These are phyloP conservation scores for Silurus lanzhouensis DNA, from an alignment of 2,797 vertebrate genomes.

Conservation along the genomic window DNA sequence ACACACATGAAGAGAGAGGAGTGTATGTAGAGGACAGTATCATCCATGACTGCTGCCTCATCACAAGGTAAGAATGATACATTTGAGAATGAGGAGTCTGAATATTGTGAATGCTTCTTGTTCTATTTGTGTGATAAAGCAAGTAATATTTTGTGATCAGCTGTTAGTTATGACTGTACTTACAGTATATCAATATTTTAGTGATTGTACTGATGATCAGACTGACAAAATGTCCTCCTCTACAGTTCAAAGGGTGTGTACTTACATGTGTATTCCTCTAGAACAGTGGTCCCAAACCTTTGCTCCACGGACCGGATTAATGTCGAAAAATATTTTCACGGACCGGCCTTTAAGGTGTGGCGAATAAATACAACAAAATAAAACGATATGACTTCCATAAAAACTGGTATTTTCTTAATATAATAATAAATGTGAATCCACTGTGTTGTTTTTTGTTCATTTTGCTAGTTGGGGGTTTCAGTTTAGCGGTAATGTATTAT, in stretches of 20 bases:
- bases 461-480: too few species aligned
- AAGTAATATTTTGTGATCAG: background rate
- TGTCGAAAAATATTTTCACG: too few species aligned
- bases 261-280: background rate
- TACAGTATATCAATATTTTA: background rate
- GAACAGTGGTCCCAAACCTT: background rate
- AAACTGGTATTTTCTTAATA: too few species aligned
- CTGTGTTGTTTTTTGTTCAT: too few species aligned
- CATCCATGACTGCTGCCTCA: constrained; percentile 88
- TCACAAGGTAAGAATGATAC: constrained; percentile 78
- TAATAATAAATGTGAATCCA: too few species aligned
- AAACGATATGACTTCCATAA: too few species aligned
- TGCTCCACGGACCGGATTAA: too few species aligned
- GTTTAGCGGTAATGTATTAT: too few species aligned
- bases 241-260: background rate
- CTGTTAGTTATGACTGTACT: background rate
- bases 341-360: too few species aligned
- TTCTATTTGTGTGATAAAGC: background rate
- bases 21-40: constrained; percentile 86
- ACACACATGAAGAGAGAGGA: constrained; percentile 79
- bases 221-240: background rate
- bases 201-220: background rate
- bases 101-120: background rate
- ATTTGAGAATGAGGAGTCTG: background rate
- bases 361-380: too few species aligned